Base-by-base conservation (phyloP, 2,888 invertebrate genomes). In the Rotaria socialis region DNA sequence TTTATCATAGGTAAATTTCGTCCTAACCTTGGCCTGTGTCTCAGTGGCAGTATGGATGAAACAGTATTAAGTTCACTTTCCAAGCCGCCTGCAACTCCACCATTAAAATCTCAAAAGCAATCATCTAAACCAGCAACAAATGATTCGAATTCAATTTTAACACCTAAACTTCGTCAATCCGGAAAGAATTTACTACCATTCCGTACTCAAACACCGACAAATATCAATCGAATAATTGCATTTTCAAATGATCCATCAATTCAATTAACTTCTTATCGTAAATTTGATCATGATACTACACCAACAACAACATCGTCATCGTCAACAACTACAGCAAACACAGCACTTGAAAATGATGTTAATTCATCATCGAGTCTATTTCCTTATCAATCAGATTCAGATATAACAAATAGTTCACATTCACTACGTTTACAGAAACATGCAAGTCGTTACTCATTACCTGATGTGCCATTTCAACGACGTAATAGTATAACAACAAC, bases 191-290 rank as follows among this genome's bases (percentile, higher is more conserved):
- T 80, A 10, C 47, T 80, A 10, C 47, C 43, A 80, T 80, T 80
- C 47, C 80, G 80, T 80, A 47, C 43, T 47, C 80, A 80, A 80
- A 80, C 80, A 80, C 80, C 80, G 11, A 80, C 47, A 47, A 80
- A 22, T 47, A 14, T 67, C 35, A 80, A 80, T 47, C 80, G 47
- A 41, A 80, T 80, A 19, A n/a, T 80, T 19, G 47, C 80, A 47
- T 80, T 80, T 80, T 80, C 80, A 6, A 8, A 47, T 80, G 80
- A 80, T 47, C 80, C 80, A 47, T 80, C 80, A 24, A 80, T 80
- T n/a, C 80, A 80, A 80, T 80, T 80, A 47, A 80, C 80, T 5
- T 43, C 80, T 1, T 80, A 11, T 80, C 80, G 80, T 43, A 80
- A 80, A 80, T 14, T 80, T 80, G 47, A 80, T n/a, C 47, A 80